These are phyloP conservation scores for Apodemus speciosus DNA, from an alignment of 2,113 vertebrate genomes.

Conservation along the genomic window DNA sequence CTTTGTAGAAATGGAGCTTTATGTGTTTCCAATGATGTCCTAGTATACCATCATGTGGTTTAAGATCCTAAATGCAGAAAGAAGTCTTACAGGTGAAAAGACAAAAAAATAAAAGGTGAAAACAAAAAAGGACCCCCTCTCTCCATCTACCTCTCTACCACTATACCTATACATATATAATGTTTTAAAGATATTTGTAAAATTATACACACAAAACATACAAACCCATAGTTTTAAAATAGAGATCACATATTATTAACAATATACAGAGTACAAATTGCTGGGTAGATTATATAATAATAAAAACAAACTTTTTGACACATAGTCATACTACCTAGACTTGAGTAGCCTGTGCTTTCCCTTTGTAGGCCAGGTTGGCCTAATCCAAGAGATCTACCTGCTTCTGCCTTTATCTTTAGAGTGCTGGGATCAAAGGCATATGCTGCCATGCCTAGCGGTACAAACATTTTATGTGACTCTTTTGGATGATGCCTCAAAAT, in stretches of 20 bases:
- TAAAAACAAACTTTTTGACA: not conserved
- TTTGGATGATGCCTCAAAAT: not conserved
- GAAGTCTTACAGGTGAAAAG: not conserved
- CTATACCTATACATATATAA: too few species aligned
- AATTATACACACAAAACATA: too few species aligned
- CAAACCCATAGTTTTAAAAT: not conserved
- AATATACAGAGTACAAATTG: not conserved
- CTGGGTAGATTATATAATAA: not conserved
- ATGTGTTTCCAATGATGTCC: not conserved
- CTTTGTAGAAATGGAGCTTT: not conserved
- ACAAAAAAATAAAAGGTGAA: not conserved
- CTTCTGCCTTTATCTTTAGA: not conserved
- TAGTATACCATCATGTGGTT: not conserved
- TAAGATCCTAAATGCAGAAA: not conserved
- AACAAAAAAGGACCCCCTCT: too few species aligned
- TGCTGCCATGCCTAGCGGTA: not conserved
- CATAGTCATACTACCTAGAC: not conserved
- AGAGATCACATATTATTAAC: too few species aligned
- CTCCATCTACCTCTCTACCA: too few species aligned
- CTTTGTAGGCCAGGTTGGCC: not conserved
- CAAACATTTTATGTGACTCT: not conserved
- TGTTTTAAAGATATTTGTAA: not conserved
- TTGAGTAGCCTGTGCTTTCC: not conserved
- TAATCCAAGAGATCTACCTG: not conserved
- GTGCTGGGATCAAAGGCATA: not conserved